phyloP scores from a whole-genome alignment of 2,797 vertebrate genomes.

The Mallotus villosus region DNA sequence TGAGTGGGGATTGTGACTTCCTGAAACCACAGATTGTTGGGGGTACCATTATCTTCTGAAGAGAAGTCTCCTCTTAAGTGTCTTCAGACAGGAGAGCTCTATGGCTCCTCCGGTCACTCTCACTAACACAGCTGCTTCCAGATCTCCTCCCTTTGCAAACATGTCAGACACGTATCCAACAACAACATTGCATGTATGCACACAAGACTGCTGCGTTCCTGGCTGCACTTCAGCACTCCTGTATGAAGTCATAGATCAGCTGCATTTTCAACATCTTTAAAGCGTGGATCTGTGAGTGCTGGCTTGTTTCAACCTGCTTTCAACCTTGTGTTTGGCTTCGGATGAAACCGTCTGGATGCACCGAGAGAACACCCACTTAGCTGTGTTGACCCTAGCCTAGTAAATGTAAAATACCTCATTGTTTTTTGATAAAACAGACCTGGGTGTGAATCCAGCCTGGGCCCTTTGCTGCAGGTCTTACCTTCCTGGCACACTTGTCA shows the following conservation, averaged over 20 bases:
- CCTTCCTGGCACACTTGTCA: too few relatives aligned
- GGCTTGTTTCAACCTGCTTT: background rate
- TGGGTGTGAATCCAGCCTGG: too few relatives aligned
- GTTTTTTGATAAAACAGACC: too few relatives aligned
- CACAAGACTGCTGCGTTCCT: background rate
- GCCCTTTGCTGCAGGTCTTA: too few relatives aligned
- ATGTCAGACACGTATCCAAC: background rate
- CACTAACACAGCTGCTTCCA: background rate
- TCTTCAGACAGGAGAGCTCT: too few relatives aligned
- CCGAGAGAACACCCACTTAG: too few relatives aligned
- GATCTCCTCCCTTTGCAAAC: background rate
- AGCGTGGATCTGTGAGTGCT: background rate
- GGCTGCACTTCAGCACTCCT: background rate
- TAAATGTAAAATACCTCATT: background rate
- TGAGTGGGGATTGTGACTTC: too few relatives aligned
- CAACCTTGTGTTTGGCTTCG: background rate
- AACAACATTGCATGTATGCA: background rate
- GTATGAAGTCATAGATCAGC: constrained; percentile 2
- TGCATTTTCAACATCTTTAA: background rate
- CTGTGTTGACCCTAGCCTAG: background rate
- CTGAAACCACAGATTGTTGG: too few relatives aligned
- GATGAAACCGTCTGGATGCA: too few relatives aligned
- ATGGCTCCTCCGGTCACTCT: background rate
- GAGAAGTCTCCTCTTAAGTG: too few relatives aligned
- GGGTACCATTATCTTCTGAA: too few relatives aligned